phyloP scores from a whole-genome alignment of 2,113 vertebrate species.

The Rana temporaria region DNA sequence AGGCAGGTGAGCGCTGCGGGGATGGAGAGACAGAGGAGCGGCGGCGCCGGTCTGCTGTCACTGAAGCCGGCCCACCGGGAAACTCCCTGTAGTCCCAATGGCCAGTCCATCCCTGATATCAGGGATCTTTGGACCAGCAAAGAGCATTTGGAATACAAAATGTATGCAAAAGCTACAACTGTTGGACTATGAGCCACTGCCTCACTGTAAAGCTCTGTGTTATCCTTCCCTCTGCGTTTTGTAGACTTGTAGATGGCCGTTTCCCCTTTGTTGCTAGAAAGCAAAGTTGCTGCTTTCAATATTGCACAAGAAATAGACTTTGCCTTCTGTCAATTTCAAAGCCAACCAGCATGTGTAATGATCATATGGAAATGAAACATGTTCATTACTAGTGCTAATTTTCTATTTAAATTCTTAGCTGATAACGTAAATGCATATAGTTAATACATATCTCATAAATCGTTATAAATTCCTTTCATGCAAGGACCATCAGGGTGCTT shows the following conservation, averaged over 20 bases:
- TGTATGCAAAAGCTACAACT: no score
- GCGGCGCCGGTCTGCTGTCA: no score
- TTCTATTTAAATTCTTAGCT: background rate
- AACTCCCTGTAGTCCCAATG: no score
- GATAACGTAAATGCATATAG: background rate
- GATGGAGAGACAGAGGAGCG: no score
- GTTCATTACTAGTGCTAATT: background rate
- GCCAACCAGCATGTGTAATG: background rate
- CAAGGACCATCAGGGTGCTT: background rate
- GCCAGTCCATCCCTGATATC: no score
- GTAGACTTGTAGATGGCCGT: background rate
- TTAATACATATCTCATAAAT: background rate
- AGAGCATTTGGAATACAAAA: no score
- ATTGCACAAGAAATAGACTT: background rate
- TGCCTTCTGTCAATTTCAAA: background rate
- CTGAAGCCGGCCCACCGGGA: no score
- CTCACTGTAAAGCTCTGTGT: no score
- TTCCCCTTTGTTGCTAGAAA: background rate
- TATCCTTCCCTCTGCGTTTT: no score
- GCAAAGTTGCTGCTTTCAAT: background rate
- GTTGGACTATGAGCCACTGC: no score
- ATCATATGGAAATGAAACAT: background rate
- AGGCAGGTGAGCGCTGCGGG: no score
- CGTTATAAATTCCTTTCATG: background rate
- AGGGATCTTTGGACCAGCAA: no score